Conservation (phyloP, 2,888 invertebrate genomes). For the Gerosis bhagava region DNA sequence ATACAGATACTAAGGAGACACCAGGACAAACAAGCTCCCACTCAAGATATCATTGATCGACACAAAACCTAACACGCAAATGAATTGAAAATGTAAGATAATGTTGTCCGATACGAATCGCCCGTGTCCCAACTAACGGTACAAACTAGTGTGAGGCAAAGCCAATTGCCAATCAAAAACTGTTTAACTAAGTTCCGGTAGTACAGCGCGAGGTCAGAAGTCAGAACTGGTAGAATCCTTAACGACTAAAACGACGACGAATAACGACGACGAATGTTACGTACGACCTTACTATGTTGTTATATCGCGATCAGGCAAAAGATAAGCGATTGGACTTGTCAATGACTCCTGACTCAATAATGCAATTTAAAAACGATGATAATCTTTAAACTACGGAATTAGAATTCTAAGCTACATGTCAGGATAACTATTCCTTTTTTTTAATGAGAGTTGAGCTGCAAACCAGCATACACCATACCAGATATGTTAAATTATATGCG, state of each 20-base stretch:
- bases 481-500: too few species aligned
- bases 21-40: conserved; percentile 16
- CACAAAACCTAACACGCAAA: conserved; percentile 24
- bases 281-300: conserved; percentile 7
- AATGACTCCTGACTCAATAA: too few species aligned
- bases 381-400: too few species aligned
- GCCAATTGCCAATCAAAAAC: conserved; percentile 38
- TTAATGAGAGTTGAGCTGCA: too few species aligned
- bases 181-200: conserved; percentile 37
- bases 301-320: not conserved
- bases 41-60: conserved; percentile 22
- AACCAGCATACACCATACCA: too few species aligned
- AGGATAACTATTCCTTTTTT: too few species aligned
- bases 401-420: too few species aligned
- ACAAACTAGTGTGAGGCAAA: conserved; percentile 33
- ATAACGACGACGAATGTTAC: too few species aligned
- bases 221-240: conserved; percentile 29
- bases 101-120: conserved; percentile 25
- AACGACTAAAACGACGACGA: too few species aligned
- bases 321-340: conserved; percentile 3
- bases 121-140: conserved; percentile 24
- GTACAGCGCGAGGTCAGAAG: conserved; percentile 34
- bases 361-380: too few species aligned
- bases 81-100: conserved; percentile 25
- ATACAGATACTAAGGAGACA: conserved; percentile 12